Evolutionary conservation across 2,888 invertebrate species (phyloP), one percentile per base, ranked within the genome.

Genomic region (Brachyopa scutellaris): DNA sequence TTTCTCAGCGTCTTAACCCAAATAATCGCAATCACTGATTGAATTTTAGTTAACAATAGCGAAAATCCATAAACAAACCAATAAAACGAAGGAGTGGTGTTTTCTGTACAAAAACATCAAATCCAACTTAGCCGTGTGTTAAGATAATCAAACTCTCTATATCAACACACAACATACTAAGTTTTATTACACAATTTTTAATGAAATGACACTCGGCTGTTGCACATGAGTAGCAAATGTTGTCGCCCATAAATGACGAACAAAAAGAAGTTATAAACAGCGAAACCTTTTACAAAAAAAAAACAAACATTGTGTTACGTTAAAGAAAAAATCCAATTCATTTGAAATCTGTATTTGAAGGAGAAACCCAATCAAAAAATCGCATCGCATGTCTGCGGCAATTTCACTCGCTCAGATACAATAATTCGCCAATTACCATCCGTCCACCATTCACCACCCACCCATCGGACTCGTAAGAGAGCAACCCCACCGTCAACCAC

Each of bases 371-470:
- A 82, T 82, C 80, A 82, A 82, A 77, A 82, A 72, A 53, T 72
- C 66, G 77, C 55, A 77, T 82, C 45, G 70, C 82, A 82, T 82
- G 82, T 76, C 82, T 70, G 76, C n/a, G 70, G 69, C 64, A 82
- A 82, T 77, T 82, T 70, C 70, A 66, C 77, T 82, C 64, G 61
- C 38, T 82, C 64, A 72, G 77, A 82, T 82, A 77, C 82, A 77
- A 82, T 82, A 82, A 82, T 77, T 82, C 77, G 82, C 82, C 82
- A 82, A 82, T 82, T 82, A 82, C 45, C 82, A 72, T 66, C 70
- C 61, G 61, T 76, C 40, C 51, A 19, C 61, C 57, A 49, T 8
- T 55, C 69, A 76, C 59, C 66, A 51, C 51, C 80, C 64, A 78
- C 64, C 64, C 64, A 59, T 33, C 21, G 45, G 70, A 15, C 42